A percentile compares a stretch with the other conserved stretches of the same genome.
phyloP scores from a whole-genome alignment of 1,140 invertebrate genomes.

The Dendroctonus valens region DNA sequence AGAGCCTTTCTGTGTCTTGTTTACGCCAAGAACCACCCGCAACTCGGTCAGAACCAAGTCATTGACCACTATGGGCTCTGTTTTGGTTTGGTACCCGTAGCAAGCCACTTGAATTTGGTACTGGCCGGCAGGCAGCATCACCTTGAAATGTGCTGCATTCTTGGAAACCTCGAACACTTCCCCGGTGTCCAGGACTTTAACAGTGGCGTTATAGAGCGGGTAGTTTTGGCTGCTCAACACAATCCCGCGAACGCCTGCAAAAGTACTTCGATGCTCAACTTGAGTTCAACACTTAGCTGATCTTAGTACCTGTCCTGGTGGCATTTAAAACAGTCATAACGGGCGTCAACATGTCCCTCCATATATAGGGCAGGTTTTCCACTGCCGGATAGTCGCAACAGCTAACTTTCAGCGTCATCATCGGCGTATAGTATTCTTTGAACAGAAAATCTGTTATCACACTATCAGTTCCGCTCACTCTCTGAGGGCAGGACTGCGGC shows the following conservation, averaged over 20 bases:
- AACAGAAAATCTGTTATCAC: constrained; percentile 58
- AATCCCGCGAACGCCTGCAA: constrained; percentile 68
- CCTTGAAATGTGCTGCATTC: constrained; percentile 68
- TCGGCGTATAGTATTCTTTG: constrained; percentile 57
- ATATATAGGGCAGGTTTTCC: constrained; percentile 65
- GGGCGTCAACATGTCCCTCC: constrained; percentile 71
- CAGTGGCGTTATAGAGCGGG: constrained; percentile 68
- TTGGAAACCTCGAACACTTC: constrained; percentile 61
- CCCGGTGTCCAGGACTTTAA: constrained; percentile 61
- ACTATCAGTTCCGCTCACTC: constrained; percentile 37
- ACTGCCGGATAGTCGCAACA: constrained; percentile 78
- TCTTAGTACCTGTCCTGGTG: constrained; percentile 55
- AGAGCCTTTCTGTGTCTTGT: not conserved
- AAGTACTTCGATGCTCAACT: not conserved
- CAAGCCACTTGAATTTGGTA: constrained; percentile 62
- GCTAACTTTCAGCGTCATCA: constrained; percentile 61
- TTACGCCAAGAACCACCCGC: constrained; percentile 15
- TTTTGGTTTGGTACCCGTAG: constrained; percentile 57
- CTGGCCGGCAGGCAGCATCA: constrained; percentile 63
- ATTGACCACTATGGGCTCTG: constrained; percentile 48
- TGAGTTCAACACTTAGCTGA: constrained; percentile 13
- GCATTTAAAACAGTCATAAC: constrained; percentile 63
- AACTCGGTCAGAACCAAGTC: constrained; percentile 14
- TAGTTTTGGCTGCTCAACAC: constrained; percentile 62
- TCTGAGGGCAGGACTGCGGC: constrained; percentile 34